These are phyloP conservation scores for Phaethon lepturus DNA, from an alignment of 2,113 vertebrate genomes.

Conservation along the genomic window DNA sequence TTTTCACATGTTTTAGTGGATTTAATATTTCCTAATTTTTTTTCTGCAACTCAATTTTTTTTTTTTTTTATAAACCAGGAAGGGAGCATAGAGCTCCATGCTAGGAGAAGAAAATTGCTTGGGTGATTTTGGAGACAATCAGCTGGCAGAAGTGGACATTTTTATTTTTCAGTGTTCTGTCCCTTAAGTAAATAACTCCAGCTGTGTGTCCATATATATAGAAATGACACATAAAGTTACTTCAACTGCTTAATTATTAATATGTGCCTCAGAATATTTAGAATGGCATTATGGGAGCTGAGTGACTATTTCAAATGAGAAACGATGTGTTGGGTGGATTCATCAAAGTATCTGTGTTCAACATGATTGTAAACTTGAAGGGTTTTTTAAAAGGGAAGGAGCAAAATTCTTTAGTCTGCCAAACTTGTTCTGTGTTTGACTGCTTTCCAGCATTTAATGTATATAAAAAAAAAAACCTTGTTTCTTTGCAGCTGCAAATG, in stretches of 20 bases:
- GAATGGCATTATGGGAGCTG: not conserved
- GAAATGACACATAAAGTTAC: not conserved
- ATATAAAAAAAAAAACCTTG: not conserved
- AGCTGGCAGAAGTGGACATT: not conserved
- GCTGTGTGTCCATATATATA: not conserved
- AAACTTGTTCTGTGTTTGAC: not conserved
- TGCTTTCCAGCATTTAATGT: not conserved
- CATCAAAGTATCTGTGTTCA: not conserved
- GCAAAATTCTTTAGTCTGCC: not conserved
- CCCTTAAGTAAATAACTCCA: not conserved
- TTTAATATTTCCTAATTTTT: not conserved
- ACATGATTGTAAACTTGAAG: fast-evolving
- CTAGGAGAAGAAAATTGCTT: not conserved
- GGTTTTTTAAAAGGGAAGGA: not conserved
- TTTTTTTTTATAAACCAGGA: not conserved
- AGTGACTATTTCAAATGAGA: not conserved
- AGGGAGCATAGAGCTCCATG: not conserved
- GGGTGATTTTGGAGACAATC: not conserved
- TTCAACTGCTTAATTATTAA: not conserved
- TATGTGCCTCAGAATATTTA: not conserved
- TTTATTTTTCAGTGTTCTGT: not conserved
- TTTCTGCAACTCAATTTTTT: not conserved
- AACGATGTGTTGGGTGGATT: not conserved
- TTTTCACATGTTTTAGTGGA: not conserved
- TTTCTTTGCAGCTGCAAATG: constrained; percentile 89